These are phyloP conservation scores for Hecatera dysodea DNA, from an alignment of 2,888 invertebrate species.

Conservation along the genomic window DNA sequence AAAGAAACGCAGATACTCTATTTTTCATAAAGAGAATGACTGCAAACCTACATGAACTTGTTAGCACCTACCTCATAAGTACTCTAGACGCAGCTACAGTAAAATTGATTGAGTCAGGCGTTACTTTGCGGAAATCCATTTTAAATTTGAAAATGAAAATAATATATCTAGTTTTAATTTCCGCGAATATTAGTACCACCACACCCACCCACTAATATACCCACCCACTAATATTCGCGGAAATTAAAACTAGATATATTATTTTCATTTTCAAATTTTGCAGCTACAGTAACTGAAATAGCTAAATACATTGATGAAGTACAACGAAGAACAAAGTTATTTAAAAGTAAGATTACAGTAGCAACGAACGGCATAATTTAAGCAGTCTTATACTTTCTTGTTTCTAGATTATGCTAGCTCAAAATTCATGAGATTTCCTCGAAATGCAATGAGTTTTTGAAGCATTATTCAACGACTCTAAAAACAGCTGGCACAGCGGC, in stretches of 20 bases:
- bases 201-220: too few species aligned
- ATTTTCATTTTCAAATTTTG: too few species aligned
- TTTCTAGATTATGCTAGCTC: constrained; percentile 1
- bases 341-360: constrained; percentile 1
- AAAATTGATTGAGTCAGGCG: too few species aligned
- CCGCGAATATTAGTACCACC: too few species aligned
- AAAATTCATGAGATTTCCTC: constrained; percentile 16
- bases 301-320: background rate
- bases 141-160: too few species aligned
- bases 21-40: background rate
- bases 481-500: constrained; percentile 15
- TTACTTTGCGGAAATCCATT: too few species aligned
- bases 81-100: background rate
- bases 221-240: too few species aligned
- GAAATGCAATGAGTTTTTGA: constrained; percentile 21
- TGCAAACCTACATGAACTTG: background rate
- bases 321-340: constrained; percentile 1
- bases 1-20: background rate
- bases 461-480: constrained; percentile 6
- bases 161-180: too few species aligned
- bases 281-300: background rate
- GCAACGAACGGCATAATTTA: constrained; percentile 15
- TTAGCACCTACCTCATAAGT: background rate
- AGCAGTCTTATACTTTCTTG: background rate
- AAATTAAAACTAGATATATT: too few species aligned